Base-by-base conservation (phyloP, 2,797 vertebrate genomes). In the Thalassophryne amazonica region DNA sequence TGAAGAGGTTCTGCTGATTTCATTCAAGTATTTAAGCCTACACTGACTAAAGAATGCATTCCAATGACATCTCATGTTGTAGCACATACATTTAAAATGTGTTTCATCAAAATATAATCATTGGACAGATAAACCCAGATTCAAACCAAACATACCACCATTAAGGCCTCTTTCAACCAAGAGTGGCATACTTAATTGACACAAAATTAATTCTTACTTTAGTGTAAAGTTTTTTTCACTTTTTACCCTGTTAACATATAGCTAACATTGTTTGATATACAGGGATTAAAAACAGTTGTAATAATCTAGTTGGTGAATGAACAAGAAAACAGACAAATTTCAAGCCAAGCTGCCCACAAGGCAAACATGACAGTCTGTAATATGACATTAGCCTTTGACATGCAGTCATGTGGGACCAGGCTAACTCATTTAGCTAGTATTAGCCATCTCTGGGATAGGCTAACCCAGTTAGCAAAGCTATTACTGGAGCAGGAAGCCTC, bases 391-490 rank as follows among this genome's bases (percentile, higher is more conserved):
- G 74, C 76, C 69, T 80, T 63, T 86, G 83, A 86, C 79, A 80
- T 81, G 41, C 68, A 73, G 71, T 72, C 81, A 73, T 68, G 38
- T 36, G 76, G 76, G 63, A 49, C 40, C 59, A 34, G 50, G 61
- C 66, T 80, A 86, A 87, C 74, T 61, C 12, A 78, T 79, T 86
- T 89, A 81, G 80, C 81, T 81, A 86, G 64, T 76, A 84, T 85
- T 81, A 78, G 76, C 76, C 39, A 73, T 78, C 83, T 86, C 81
- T 85, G 86, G 87, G 83, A 80, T 40, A 56, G 60, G 74, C 78
- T 88, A 92, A 91, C 86, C 81, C 72, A 84, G 88, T 92, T 89
- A 88, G 70, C 62, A 36, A 24, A 60, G 78, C 78, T 82, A 86
- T 88, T 90, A 87, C 81, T 83, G 85, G 80, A 87, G 80, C 80